Evolutionary conservation across 1,140 invertebrate genomes (phyloP).

Genomic region (Leptinotarsa texana): DNA sequence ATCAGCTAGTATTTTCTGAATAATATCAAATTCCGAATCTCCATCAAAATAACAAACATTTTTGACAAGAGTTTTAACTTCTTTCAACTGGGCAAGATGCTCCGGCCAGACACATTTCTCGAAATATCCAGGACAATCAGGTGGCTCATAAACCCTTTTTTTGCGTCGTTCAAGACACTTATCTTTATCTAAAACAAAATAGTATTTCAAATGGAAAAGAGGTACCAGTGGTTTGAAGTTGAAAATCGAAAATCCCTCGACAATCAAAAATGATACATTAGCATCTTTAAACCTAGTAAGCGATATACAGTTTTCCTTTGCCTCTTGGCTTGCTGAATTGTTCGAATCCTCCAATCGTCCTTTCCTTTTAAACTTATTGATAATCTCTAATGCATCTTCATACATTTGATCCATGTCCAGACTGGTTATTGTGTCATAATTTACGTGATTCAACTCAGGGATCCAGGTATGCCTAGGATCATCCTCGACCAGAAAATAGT

Average conservation of each 20-base stretch:
- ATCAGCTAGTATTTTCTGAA: slow-evolving; percentile 38
- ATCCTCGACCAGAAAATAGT: slow-evolving; percentile 73
- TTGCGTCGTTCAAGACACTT: slow-evolving; percentile 66
- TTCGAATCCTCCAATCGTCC: too few species aligned
- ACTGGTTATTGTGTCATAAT: slow-evolving; percentile 76
- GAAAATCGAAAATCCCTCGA: slow-evolving; percentile 79
- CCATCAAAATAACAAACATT: slow-evolving; percentile 43
- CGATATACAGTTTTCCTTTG: too few species aligned
- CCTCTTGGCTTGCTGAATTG: too few species aligned
- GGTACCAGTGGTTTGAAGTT: slow-evolving; percentile 67
- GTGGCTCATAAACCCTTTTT: slow-evolving; percentile 71
- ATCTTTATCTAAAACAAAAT: slow-evolving; percentile 69
- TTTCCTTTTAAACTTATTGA: slow-evolving; percentile 8
- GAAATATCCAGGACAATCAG: slow-evolving; percentile 80
- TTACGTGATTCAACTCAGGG: slow-evolving; percentile 71
- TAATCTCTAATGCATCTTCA: slow-evolving; percentile 56
- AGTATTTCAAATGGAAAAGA: slow-evolving; percentile 74
- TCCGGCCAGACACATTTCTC: slow-evolving; percentile 78
- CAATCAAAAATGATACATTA: slow-evolving; percentile 60
- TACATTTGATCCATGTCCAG: slow-evolving; percentile 77
- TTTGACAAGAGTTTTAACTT: slow-evolving; percentile 35
- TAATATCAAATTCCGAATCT: slow-evolving; percentile 23
- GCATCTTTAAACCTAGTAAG: too few species aligned
- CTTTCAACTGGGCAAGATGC: slow-evolving; percentile 43
- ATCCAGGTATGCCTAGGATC: slow-evolving; percentile 69